A percentile compares a stretch with the other conserved stretches of the same genome.
Evolutionary conservation across 2,888 invertebrate species (phyloP).

Genomic region (Acleris cristana): DNA sequence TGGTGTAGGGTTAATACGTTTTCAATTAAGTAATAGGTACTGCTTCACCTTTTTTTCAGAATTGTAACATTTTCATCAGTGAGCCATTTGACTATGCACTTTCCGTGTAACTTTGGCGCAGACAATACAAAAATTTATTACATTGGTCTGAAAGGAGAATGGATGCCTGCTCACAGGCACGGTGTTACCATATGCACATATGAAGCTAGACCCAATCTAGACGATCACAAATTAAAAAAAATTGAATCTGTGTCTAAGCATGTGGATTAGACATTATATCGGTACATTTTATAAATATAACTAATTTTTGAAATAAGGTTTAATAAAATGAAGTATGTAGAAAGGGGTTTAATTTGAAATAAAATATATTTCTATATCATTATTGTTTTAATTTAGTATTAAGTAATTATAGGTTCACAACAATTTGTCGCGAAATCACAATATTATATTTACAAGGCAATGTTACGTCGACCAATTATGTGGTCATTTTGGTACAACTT

Average conservation of each 20-base stretch:
- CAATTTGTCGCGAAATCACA: constrained; percentile 15
- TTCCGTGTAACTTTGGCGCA: constrained; percentile 94
- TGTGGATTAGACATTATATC: constrained; percentile 69
- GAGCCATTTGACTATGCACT: constrained; percentile 94
- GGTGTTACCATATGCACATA: constrained; percentile 97
- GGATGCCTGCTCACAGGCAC: constrained; percentile 91
- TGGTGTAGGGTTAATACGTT: too few relatives aligned
- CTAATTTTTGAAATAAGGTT: constrained; percentile 2
- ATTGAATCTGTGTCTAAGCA: constrained; percentile 85
- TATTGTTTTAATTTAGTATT: constrained; percentile 27
- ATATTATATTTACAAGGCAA: constrained; percentile 31
- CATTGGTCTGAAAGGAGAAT: constrained; percentile 98
- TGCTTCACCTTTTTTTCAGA: constrained; percentile 80
- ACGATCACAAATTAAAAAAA: constrained; percentile 91
- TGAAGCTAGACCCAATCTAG: constrained; percentile 92
- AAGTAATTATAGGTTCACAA: constrained; percentile 17
- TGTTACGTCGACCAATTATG: background rate
- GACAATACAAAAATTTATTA: constrained; percentile 95
- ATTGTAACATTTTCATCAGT: constrained; percentile 96
- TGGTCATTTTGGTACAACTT: too few relatives aligned
- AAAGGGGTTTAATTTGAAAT: constrained; percentile 15
- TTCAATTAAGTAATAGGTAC: too few relatives aligned
- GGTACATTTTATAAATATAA: background rate
- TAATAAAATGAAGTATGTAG: background rate
- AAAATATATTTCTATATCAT: constrained; percentile 23